Base-by-base conservation (phyloP, 2,888 invertebrate genomes). In the Cataglyphis rosenhaueri region DNA sequence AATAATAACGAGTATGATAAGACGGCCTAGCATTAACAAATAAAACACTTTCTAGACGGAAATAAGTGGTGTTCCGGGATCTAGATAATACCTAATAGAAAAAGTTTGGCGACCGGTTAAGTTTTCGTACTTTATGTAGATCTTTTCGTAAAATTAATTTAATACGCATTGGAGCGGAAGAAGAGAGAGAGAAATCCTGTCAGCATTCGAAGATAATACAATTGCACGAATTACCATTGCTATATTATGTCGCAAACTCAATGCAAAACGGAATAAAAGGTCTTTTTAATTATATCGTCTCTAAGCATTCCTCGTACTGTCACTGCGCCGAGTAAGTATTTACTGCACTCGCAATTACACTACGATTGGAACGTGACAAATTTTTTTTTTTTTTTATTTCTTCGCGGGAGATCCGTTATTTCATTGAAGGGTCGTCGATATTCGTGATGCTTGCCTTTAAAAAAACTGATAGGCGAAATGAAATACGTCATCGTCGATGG, bases 401-500 rank as follows among this genome's bases (percentile, higher is more conserved):
- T 52, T 83, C 66, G 75, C 44, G 48, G 21, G 62, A 74, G 81
- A 86, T 87, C 82, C 84, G 87, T 84, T 86, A 82, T 84, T 66
- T 78, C 82, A 87, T 88, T 85, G 87, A 89, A 86, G 81, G 84
- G 84, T 84, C 87, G 85, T 90, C 86, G 88, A 89, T 89, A 89
- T 84, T 84, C 84, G 85, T 86, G 89, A 89, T 89, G 81, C 75
- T 86, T 89, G 86, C 84, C 89, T 82, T 89, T 89, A 81, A 84
- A 86, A 85, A 82, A 82, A 82, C 86, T 83, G 89, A 88, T 83
- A 84, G 86, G 76, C 78, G 82, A 88, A 88, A 87, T 89, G 89
- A 89, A 89, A 89, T 88, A 89, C 86, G 89, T 89, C 89, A 89
- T 88, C 86, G 89, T 66, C 78, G 62, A 73, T 84, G 86, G 84